These are phyloP conservation scores for Halichoerus grypus DNA, from an alignment of 2,113 vertebrate species.

Conservation along the genomic window DNA sequence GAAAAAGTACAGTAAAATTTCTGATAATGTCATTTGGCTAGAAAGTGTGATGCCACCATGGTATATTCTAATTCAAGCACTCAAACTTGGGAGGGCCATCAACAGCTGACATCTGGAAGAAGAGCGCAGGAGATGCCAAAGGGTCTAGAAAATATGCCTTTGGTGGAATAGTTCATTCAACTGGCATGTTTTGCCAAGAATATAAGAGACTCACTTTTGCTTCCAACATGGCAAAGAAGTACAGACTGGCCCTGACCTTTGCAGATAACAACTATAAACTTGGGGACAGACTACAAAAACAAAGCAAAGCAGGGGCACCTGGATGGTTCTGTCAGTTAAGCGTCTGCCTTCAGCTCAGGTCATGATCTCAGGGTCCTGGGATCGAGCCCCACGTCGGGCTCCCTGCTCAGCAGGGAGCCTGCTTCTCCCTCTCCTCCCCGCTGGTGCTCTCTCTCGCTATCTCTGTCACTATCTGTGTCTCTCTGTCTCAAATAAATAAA, in stretches of 20 bases:
- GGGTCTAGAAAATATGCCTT: neutral
- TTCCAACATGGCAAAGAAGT: neutral
- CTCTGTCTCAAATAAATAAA: no score
- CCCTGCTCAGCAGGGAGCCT: neutral
- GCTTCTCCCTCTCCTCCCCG: neutral
- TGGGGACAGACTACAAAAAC: neutral
- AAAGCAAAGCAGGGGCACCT: neutral
- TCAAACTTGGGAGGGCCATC: neutral
- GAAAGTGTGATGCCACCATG: neutral
- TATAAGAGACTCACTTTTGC: neutral
- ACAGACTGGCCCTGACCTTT: neutral
- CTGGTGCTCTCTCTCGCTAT: no score
- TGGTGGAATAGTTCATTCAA: neutral
- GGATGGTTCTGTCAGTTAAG: neutral
- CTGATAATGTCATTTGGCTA: neutral
- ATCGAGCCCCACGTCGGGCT: rapidly evolving
- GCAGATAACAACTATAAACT: neutral
- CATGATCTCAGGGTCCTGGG: neutral
- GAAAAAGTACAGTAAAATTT: neutral
- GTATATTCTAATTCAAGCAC: neutral
- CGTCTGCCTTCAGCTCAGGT: neutral
- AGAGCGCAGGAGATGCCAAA: neutral
- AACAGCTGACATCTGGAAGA: neutral
- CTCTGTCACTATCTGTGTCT: no score
- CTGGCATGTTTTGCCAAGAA: neutral